phyloP scores from a whole-genome alignment of 2,113 vertebrate genomes.

The Phylloscopus trochiloides region DNA sequence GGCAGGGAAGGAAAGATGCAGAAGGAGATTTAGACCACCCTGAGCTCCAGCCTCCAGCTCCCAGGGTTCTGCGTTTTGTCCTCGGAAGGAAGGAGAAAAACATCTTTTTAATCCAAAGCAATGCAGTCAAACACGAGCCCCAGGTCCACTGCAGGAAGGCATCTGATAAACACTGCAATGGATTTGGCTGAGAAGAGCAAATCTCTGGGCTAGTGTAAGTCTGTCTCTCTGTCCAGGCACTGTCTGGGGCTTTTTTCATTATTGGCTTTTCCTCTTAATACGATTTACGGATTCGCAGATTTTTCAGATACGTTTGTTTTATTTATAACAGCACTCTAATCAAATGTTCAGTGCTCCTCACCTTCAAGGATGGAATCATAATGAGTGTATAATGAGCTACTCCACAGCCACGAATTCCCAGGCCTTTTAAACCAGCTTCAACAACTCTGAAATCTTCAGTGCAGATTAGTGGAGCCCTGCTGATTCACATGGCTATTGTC shows the following conservation, averaged over 20 bases:
- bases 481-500: conserved; percentile 17
- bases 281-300: background rate
- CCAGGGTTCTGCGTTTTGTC: background rate
- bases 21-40: conserved; percentile 28
- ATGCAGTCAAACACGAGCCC: background rate
- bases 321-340: background rate
- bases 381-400: conserved; percentile 15
- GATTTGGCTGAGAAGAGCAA: background rate
- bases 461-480: background rate
- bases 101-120: background rate
- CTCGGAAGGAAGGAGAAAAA: background rate
- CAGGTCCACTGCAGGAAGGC: background rate
- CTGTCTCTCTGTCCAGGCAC: background rate
- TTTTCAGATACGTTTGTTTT: background rate
- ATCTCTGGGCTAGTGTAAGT: background rate
- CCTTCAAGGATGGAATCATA: background rate
- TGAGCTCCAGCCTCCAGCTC: background rate
- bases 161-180: fast-evolving
- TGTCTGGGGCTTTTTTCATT: background rate
- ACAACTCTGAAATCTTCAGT: background rate
- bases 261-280: background rate
- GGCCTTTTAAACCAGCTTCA: conserved; percentile 3
- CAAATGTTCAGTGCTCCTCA: background rate
- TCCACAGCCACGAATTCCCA: background rate
- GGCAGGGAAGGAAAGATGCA: background rate